Base-by-base conservation (phyloP, 2,113 vertebrate species). In the Gasterosteus aculeatus region DNA sequence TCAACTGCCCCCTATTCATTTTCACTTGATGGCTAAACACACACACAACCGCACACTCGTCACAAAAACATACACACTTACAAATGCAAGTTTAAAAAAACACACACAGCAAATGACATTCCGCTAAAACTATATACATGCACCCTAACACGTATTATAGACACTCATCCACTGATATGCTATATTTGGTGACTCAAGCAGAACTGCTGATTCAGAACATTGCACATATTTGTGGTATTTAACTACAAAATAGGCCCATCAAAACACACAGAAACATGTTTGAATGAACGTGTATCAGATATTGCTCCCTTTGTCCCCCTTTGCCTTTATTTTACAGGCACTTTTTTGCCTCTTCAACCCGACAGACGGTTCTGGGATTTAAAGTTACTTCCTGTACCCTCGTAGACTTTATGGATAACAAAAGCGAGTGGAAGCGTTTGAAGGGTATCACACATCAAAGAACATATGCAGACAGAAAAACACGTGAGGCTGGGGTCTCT, bases 401-500 rank as follows among this genome's bases (percentile, higher is more conserved):
- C 39, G 9, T 51, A 78, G 62, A 64, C 63, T 62, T 72, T 53
- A 26, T 10, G 19, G 51, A 72, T 69, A 44, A 0, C 7, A 31
- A 65, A 78, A 29, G 42, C 11, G 29, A 65, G 19, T 49, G 29
- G 49, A 59, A 65, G 33, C 38, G 69, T 72, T 68, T 67, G 56
- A 80, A 79, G 57, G 29, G 41, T 60, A 22, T 49, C 57, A 86
- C 69, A 80, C 74, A 76, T 74, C 62, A 73, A 33, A 69, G 69
- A 19, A 68, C 7, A 77, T 41, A 78, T 70, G 54, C 80, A 87
- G 76, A 88, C 76, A 60, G 12, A 74, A 72, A 44, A 46, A 44
- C 65, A 68, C 39, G 59, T 71, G 57, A 77, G 57, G 38, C 35
- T 53, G 29, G 29, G 57, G 58, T 78, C 75, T 71, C 44, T 14